Conservation (phyloP, 1,140 invertebrate genomes). For the Heliconius melpomene region DNA sequence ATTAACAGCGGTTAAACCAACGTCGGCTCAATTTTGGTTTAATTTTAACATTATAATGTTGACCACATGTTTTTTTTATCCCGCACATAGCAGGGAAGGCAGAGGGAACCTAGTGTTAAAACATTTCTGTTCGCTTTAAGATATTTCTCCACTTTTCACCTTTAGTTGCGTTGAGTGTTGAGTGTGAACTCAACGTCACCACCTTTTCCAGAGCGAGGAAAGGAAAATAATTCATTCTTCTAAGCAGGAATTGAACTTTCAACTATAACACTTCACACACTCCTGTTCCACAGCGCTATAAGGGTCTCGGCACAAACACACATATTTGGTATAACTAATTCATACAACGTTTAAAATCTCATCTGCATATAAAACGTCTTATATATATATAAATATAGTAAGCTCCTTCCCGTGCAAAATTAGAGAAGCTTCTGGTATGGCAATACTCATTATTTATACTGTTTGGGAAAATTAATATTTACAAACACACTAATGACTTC, state of each 20-base stretch:
- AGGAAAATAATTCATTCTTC: too few relatives aligned
- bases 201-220: too few relatives aligned
- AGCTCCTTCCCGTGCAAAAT: slow-evolving; percentile 1
- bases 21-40: not conserved
- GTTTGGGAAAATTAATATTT: slow-evolving; percentile 5
- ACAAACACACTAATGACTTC: slow-evolving; percentile 14
- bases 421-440: not conserved
- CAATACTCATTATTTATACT: slow-evolving; percentile 2
- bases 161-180: too few relatives aligned
- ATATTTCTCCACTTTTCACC: too few relatives aligned
- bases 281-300: not conserved
- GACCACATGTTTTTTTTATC: too few relatives aligned
- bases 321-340: not conserved
- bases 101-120: too few relatives aligned
- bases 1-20: not conserved
- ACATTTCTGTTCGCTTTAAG: too few relatives aligned
- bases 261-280: too few relatives aligned
- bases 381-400: not conserved
- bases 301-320: not conserved
- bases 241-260: not conserved
- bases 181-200: too few relatives aligned
- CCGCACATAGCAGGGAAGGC: too few relatives aligned
- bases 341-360: not conserved
- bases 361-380: not conserved
- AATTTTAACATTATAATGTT: too few relatives aligned